Evolutionary conservation across 2,797 vertebrate genomes (phyloP), one percentile per base, ranked within the genome.

Genomic region (Euphonia xanthogaster): DNA sequence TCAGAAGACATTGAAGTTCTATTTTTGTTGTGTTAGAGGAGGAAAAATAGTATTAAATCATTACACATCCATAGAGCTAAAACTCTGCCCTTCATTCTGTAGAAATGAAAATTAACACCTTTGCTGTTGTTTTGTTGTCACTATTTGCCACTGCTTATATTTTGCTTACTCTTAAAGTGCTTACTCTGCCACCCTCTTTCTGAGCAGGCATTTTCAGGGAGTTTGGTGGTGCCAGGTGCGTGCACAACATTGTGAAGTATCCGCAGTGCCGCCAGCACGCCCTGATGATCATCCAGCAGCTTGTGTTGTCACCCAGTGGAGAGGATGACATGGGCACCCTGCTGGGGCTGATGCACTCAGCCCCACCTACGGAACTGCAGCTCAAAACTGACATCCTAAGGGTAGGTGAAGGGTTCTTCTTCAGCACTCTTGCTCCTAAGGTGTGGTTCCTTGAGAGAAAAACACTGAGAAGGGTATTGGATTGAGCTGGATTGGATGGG

Each of bases 281-380:
- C 5, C 97, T 99, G 95, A 98, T 99, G 98, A 99, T 99, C 94
- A 99, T 99, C 93, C 99, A 99, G 98, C 99, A 99, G 97, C 92
- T 99, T 90, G 99, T 99, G 75, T 96, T 99, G 50, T 99, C 99
- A 2, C 98, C 99, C 19, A 99, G 99, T 10, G 99, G 99, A 4
- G 99, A 99, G 7, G 99, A 99, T 3, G 99, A 99, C 93, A 99
- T 99, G 99, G 99, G 99, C 24, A 99, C 99, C 0, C 98, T 99
- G 83, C 97, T 99, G 94, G 99, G 99, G 30, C 97, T 99, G 80
- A 99, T 99, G 99, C 99, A 99, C 96, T 99, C 99, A 0, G 99
- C 99, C 3, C 99, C 99, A 2, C 98, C 98, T 23, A 98, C 98
- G 0, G 99, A 99, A 35, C 97, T 99, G 47, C 99, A 99, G 98